Conservation (phyloP, 2,888 invertebrate species). For the Iselma pallidipennis region DNA sequence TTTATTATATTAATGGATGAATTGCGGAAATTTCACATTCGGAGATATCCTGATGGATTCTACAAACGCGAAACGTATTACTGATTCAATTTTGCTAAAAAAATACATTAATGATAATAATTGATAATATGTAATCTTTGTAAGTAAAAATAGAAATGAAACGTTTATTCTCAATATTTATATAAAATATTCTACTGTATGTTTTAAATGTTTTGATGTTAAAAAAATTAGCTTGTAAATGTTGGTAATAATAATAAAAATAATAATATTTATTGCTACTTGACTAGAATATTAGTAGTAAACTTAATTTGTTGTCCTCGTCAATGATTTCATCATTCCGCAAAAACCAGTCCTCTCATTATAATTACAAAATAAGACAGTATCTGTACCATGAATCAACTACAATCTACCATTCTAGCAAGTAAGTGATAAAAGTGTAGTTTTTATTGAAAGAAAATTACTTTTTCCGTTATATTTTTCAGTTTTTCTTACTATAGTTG, state of each 20-base stretch:
- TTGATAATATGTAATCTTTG: too few species aligned
- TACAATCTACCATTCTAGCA: not conserved
- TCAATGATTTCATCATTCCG: not conserved
- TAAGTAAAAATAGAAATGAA: too few species aligned
- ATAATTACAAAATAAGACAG: too few species aligned
- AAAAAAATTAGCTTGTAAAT: too few species aligned
- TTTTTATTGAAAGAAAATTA: too few species aligned
- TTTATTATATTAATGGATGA: slow-evolving; percentile 80
- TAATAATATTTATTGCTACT: too few species aligned
- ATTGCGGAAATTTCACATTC: slow-evolving; percentile 71
- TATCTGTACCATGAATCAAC: not conserved
- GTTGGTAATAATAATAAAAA: too few species aligned
- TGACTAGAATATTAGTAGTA: not conserved
- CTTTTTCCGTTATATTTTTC: not conserved
- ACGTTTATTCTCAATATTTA: too few species aligned
- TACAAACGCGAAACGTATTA: slow-evolving; percentile 79
- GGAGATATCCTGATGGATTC: slow-evolving; percentile 72
- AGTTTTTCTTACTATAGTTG: not conserved
- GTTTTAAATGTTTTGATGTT: too few species aligned
- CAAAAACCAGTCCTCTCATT: not conserved
- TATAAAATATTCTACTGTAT: too few species aligned
- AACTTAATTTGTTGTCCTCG: not conserved
- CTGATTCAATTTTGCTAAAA: slow-evolving; percentile 49
- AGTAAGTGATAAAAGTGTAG: too few species aligned
- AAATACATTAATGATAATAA: too few species aligned